Base-by-base conservation (phyloP, 2,113 vertebrate genomes). In the Salvator merianae region DNA sequence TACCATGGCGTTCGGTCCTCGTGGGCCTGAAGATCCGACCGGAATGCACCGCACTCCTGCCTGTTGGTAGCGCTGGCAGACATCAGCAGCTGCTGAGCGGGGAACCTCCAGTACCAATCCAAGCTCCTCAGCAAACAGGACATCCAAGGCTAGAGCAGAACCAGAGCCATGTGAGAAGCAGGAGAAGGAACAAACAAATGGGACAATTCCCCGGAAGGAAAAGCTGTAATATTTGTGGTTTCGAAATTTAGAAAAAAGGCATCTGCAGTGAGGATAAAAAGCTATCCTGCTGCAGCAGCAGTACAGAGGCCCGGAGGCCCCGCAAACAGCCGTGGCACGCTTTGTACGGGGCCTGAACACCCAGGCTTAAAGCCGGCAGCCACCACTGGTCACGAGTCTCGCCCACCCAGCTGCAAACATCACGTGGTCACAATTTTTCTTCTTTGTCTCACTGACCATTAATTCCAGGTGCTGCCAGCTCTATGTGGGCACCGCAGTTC, bases 121-220 rank as follows among this genome's bases (percentile, higher is more conserved):
- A 16, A 97, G 93, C 92, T 99, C 98, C 89, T 99, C 98, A 0
- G 97, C 96, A 75, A 98, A 99, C 82, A 98, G 91, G 85, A 97
- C 93, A 72, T 98, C 94, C 55, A 59, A 59, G 55, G 55, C 55
- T 59, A 59, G 55, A 59, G 55, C 55, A 59, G 55, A 59, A 59
- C 55, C 88, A 97, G 88, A 30, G 84, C 98, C 98, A 76, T 47
- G 53, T 55, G 75, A 55, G 43, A 1, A 36, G 43, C 53, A 63
- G 30, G 1, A n/a, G n/a, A n/a, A 53, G 50, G 50, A 65, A 26
- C 62, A 28, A 30, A 30, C 6, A 30, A 30, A 28, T 28, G 26
- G 26, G 5, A 12, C 26, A 65, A 65, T 30, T 65, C 63, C 63
- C 26, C 63, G 8, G 18, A 69, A 69, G 1, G 32, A 18, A 69